phyloP scores from a whole-genome alignment of 30 jellyfish, hydroid and myxozoan genomes.

The Aurelia aurita region DNA sequence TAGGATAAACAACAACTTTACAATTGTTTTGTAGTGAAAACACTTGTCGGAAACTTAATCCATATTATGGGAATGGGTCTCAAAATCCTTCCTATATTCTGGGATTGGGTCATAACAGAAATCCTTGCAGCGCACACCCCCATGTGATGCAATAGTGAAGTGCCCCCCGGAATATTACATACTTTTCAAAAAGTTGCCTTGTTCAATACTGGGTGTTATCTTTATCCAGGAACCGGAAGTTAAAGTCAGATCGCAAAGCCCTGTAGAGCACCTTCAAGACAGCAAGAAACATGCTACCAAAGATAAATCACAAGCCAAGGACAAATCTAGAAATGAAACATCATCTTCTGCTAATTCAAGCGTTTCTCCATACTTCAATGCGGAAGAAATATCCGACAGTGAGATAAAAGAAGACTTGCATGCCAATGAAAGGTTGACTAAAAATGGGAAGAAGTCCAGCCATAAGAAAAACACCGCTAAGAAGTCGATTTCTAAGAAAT shows the following conservation, averaged over 20 bases:
- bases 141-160: too few species aligned
- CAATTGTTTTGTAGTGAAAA: too few species aligned
- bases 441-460: not conserved
- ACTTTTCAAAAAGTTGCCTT: not conserved
- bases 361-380: constrained; percentile 16
- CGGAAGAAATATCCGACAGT: not conserved
- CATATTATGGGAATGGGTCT: too few species aligned
- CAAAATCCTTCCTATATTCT: too few species aligned
- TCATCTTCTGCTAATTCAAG: not conserved
- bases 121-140: too few species aligned
- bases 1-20: too few species aligned
- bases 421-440: not conserved
- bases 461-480: not conserved
- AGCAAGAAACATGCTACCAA: not conserved
- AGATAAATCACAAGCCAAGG: not conserved
- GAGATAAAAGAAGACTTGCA: constrained; percentile 13
- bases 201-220: not conserved
- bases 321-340: not conserved
- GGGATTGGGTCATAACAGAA: too few species aligned
- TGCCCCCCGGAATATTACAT: too few species aligned
- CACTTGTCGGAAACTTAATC: too few species aligned
- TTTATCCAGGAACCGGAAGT: not conserved
- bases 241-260: constrained; percentile 15
- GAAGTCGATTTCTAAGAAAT: not conserved
- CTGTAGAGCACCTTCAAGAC: constrained; percentile 13